phyloP scores from a whole-genome alignment of 2,113 vertebrate species.

The Marmota monax region DNA sequence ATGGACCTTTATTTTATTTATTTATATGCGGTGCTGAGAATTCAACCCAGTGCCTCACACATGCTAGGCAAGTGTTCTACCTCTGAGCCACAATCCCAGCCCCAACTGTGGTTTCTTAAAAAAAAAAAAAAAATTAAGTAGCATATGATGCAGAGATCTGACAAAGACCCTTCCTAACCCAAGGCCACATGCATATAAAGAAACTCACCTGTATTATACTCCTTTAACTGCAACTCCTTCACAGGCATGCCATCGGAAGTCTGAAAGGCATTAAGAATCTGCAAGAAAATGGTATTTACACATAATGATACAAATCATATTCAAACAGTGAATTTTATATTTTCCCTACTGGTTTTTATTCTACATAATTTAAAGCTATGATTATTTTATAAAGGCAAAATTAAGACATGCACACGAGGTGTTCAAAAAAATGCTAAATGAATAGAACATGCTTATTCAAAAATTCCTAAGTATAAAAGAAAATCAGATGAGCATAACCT shows the following conservation, averaged over 20 bases:
- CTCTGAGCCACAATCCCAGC: no score
- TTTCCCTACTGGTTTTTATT: constrained; percentile 56
- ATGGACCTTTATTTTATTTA: no score
- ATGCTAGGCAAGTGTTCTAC: no score
- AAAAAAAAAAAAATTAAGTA: constrained; percentile 38
- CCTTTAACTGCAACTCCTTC: constrained; percentile 89
- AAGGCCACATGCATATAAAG: constrained; percentile 52
- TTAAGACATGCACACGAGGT: not conserved
- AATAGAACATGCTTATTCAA: constrained; percentile 33
- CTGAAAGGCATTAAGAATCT: constrained; percentile 89
- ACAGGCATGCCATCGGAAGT: constrained; percentile 85
- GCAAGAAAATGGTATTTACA: constrained; percentile 64
- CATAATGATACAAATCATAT: constrained; percentile 52
- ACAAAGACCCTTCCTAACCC: constrained; percentile 57
- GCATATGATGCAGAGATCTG: not conserved
- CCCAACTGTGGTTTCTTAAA: constrained; percentile 50
- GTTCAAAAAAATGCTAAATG: constrained; percentile 21
- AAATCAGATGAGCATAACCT: not conserved
- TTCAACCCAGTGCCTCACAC: no score
- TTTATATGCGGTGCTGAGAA: no score
- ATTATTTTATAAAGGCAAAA: constrained; percentile 65
- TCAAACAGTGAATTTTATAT: constrained; percentile 20
- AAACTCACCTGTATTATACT: constrained; percentile 89
- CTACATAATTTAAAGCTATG: constrained; percentile 49
- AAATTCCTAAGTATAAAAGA: not conserved